phyloP scores from a whole-genome alignment of 1,140 invertebrate species.

The Scaptomyza graminum region DNA sequence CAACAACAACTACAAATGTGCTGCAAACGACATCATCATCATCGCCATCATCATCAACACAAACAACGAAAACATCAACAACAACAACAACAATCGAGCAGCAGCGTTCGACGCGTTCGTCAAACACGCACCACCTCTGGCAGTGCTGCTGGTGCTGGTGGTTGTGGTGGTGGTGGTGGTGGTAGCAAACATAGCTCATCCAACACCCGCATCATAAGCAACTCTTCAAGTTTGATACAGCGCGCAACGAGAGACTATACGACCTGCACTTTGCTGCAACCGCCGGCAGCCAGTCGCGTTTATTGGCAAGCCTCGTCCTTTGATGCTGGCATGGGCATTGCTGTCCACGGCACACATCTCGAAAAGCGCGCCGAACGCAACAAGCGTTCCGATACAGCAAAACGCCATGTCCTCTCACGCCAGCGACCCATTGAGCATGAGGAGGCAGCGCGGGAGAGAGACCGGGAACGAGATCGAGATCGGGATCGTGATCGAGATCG shows the following conservation, averaged over 20 bases:
- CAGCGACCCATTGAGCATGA: conserved; percentile 90
- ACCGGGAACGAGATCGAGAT: conserved; percentile 24
- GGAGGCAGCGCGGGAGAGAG: conserved; percentile 69
- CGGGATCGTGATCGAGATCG: conserved; percentile 41
- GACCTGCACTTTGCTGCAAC: conserved; percentile 68
- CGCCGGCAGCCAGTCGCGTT: conserved; percentile 68
- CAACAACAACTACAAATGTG: conserved; percentile 52
- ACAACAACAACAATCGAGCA: conserved; percentile 52
- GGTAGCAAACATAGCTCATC: conserved; percentile 35
- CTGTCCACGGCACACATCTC: conserved; percentile 42
- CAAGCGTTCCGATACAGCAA: conserved; percentile 87
- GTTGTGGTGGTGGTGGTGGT: conserved; percentile 21
- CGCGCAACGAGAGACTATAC: conserved; percentile 62
- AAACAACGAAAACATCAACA: conserved; percentile 41
- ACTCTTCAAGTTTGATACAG: conserved; percentile 76
- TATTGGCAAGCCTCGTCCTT: conserved; percentile 83
- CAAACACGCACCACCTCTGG: conserved; percentile 32
- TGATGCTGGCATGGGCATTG: conserved; percentile 84
- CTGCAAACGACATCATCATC: conserved; percentile 65
- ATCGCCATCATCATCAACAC: conserved; percentile 63
- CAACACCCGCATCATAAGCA: conserved; percentile 71
- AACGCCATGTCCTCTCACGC: conserved; percentile 89
- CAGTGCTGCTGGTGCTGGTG: conserved; percentile 27
- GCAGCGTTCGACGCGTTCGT: conserved; percentile 64
- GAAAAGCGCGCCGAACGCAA: conserved; percentile 78